These are phyloP conservation scores for Platichthys flesus DNA, from an alignment of 2,113 vertebrate species.

Conservation along the genomic window DNA sequence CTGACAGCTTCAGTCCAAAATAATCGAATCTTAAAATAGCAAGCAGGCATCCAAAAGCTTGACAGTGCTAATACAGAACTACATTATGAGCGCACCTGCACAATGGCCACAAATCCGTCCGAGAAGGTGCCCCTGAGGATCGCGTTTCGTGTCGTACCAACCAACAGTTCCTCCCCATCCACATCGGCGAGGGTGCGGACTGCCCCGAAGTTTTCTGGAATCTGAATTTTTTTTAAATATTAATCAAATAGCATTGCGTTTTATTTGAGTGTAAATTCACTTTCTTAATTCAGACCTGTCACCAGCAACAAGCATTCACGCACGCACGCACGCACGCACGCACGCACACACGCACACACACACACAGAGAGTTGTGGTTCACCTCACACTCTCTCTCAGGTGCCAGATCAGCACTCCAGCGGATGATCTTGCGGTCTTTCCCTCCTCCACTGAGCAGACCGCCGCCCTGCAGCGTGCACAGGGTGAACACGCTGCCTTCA, in stretches of 20 bases:
- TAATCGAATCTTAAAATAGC: no score
- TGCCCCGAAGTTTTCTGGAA: slow-evolving; percentile 88
- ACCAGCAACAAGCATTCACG: not conserved
- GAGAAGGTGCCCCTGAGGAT: slow-evolving; percentile 87
- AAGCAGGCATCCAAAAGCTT: no score
- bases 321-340: not conserved
- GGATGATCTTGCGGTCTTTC: slow-evolving; percentile 89
- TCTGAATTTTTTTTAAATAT: slow-evolving; percentile 69
- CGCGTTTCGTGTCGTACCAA: slow-evolving; percentile 91
- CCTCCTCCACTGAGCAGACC: slow-evolving; percentile 91
- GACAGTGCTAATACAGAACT: not conserved
- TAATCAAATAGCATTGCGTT: not conserved
- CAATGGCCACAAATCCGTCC: slow-evolving; percentile 87
- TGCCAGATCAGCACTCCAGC: slow-evolving; percentile 87
- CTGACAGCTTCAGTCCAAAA: no score
- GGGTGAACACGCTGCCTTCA: slow-evolving; percentile 91
- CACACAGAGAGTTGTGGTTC: slow-evolving; percentile 42
- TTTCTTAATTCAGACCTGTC: not conserved
- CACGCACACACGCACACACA: slow-evolving; percentile 15
- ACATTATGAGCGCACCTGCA: slow-evolving; percentile 81
- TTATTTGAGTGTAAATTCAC: not conserved
- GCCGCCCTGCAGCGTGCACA: slow-evolving; percentile 86
- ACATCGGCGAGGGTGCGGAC: slow-evolving; percentile 89
- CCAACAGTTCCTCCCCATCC: slow-evolving; percentile 86
- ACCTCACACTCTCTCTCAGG: slow-evolving; percentile 92